A percentile compares a stretch with the other conserved stretches of the same genome.
Conservation (phyloP, 2,113 vertebrate species). For the Ursus arctos region DNA sequence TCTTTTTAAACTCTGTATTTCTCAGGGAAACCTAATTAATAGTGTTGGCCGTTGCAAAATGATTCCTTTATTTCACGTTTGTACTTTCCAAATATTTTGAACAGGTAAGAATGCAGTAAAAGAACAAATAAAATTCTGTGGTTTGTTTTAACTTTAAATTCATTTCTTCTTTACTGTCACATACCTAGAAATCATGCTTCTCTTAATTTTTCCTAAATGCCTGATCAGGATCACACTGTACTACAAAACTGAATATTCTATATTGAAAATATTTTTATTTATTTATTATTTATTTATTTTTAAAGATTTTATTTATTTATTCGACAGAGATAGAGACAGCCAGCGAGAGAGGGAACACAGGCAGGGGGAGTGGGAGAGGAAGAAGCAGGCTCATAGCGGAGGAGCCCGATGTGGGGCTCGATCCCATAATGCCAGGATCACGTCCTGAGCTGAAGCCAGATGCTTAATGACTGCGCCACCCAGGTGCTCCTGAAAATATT, state of each 20-base stretch:
- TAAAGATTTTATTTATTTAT: no score
- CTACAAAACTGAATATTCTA: background rate
- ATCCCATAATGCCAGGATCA: no score
- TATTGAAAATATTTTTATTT: background rate
- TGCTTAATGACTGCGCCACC: no score
- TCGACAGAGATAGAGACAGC: no score
- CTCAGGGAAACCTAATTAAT: conserved; percentile 59
- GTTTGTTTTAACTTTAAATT: background rate
- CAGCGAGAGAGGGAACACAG: no score
- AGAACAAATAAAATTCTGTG: background rate
- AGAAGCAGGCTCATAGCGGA: no score
- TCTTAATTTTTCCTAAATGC: background rate
- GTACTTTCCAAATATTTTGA: conserved; percentile 25
- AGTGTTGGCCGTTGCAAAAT: background rate
- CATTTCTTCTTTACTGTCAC: background rate
- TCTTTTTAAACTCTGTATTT: conserved; percentile 21
- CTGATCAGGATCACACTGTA: background rate
- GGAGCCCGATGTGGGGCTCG: no score
- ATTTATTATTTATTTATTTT: no score
- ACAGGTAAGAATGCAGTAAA: background rate
- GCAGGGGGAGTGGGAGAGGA: no score
- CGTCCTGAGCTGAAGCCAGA: no score
- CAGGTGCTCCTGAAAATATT: no score
- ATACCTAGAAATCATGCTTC: background rate
- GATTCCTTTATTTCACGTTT: conserved; percentile 50